Evolutionary conservation across 2,113 vertebrate species (phyloP).

Genomic region (Tychaedon coryphoeus): DNA sequence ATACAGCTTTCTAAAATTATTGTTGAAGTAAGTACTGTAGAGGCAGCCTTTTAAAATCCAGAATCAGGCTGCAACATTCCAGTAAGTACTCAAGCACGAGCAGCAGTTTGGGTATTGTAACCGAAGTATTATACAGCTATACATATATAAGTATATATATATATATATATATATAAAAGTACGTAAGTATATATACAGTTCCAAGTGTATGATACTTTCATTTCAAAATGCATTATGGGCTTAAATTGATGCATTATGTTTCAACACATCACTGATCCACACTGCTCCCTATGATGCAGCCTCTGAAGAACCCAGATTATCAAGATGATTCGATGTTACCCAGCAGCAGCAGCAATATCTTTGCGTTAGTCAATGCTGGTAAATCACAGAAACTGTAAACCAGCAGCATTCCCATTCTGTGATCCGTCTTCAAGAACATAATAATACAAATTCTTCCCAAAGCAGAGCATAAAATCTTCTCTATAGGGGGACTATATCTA

Average conservation of each 20-base stretch:
- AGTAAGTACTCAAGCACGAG: neutral
- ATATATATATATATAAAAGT: too few relatives aligned
- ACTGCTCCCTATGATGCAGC: neutral
- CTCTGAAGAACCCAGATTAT: neutral
- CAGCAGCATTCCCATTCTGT: neutral
- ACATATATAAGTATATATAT: too few relatives aligned
- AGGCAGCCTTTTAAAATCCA: neutral
- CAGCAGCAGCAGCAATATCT: neutral
- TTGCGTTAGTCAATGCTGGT: neutral
- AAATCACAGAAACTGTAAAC: neutral
- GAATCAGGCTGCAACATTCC: neutral
- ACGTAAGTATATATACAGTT: neutral
- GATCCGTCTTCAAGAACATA: neutral
- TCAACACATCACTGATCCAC: neutral
- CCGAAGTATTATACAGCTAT: neutral
- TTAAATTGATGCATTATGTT: neutral
- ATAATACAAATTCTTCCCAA: neutral
- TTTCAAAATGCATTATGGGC: neutral
- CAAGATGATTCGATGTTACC: neutral
- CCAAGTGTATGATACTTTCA: neutral
- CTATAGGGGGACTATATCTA: neutral
- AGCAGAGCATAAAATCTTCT: neutral
- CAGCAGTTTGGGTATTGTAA: neutral
- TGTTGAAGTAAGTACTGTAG: neutral
- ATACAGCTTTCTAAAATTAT: conserved; percentile 2